Conservation (phyloP, 1,140 invertebrate species). For the Drosophila malerkotliana region DNA sequence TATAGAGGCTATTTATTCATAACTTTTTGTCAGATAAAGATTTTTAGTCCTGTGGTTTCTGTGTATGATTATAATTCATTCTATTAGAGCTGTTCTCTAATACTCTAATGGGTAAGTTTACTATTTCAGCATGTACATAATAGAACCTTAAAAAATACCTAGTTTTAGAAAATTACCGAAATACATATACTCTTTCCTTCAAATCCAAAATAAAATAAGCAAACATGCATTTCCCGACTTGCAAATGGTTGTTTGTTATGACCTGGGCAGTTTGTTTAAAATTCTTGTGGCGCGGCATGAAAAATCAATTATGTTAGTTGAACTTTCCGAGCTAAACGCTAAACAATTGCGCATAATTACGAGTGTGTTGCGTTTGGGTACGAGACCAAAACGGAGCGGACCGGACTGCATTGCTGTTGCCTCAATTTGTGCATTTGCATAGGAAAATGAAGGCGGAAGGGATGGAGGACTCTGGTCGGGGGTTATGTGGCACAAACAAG, state of each 20-base stretch:
- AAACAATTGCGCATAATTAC: conserved; percentile 82
- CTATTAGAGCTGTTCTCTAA: not conserved
- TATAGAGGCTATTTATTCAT: no score
- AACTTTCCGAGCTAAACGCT: conserved; percentile 71
- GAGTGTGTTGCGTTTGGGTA: conserved; percentile 36
- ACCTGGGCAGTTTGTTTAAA: conserved; percentile 49
- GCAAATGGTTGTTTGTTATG: conserved; percentile 22
- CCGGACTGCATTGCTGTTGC: conserved; percentile 63
- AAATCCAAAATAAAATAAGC: conserved; percentile 17
- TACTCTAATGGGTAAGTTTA: not conserved
- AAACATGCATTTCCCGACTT: conserved; percentile 28
- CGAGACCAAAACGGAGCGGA: conserved; percentile 2
- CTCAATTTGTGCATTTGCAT: conserved; percentile 75
- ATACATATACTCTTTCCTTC: not conserved
- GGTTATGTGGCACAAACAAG: conserved; percentile 34
- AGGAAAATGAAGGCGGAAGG: conserved; percentile 12
- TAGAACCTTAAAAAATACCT: no score
- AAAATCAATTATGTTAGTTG: conserved; percentile 76
- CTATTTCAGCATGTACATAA: no score
- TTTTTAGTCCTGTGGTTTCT: no score
- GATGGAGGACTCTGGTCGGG: not conserved
- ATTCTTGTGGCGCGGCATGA: conserved; percentile 57
- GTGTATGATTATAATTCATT: no score
- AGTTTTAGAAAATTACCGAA: no score
- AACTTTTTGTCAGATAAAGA: no score